phyloP scores from a whole-genome alignment of 2,797 vertebrate genomes.

The Labroides dimidiatus region DNA sequence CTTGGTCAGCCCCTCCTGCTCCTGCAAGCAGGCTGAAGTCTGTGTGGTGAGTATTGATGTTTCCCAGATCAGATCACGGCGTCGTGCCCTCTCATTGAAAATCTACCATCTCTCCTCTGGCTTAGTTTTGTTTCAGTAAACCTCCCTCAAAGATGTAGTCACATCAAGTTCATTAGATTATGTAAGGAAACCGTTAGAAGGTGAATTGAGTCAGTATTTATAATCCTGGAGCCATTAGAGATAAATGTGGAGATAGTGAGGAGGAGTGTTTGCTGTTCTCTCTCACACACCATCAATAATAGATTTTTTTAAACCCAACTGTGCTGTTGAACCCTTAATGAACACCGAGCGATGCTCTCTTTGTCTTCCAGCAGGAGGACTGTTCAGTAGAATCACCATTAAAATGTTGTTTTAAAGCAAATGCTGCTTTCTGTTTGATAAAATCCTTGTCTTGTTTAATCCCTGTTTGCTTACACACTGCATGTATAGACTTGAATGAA shows the following conservation, averaged over 20 bases:
- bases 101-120: neutral
- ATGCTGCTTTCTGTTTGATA: neutral
- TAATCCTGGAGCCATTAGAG: neutral
- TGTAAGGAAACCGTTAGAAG: neutral
- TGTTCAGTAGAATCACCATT: neutral
- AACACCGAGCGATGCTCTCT: neutral
- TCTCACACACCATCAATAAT: neutral
- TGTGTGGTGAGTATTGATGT: constrained; percentile 91
- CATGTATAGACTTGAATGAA: neutral
- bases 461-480: neutral
- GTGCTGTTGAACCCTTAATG: constrained; percentile 1
- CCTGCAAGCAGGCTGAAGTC: constrained; percentile 97
- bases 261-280: neutral
- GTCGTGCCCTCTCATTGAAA: neutral
- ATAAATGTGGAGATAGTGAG: neutral
- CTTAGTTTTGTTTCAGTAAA: neutral
- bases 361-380: neutral
- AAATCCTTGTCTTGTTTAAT: neutral
- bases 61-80: neutral
- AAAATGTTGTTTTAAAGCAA: neutral
- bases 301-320: neutral
- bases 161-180: neutral
- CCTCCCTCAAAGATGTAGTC: neutral
- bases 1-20: constrained; percentile 94
- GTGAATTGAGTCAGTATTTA: neutral